Evolutionary conservation across 2,888 invertebrate species (phyloP).

Genomic region (Stegophylla sp.): DNA sequence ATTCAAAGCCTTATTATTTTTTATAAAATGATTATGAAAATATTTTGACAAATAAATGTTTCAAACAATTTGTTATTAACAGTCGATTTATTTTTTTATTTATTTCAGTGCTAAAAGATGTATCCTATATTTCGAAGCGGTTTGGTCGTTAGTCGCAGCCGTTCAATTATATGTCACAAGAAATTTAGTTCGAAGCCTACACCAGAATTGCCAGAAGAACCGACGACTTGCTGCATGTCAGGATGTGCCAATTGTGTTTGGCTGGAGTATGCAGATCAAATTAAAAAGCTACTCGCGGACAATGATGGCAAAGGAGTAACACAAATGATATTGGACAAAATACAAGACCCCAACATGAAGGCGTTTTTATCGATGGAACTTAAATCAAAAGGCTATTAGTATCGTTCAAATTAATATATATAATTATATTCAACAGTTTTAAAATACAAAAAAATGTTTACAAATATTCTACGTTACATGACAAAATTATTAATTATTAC

Average conservation of each 20-base stretch:
- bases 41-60: not conserved
- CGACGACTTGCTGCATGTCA: slow-evolving; percentile 88
- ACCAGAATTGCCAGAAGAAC: slow-evolving; percentile 70
- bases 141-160: not conserved
- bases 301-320: slow-evolving; percentile 74
- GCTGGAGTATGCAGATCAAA: slow-evolving; percentile 78
- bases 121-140: not conserved
- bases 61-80: not conserved
- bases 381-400: slow-evolving; percentile 45
- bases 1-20: not conserved
- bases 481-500: slow-evolving; percentile 18
- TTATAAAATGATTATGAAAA: not conserved
- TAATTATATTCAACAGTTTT: not conserved
- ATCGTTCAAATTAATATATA: slow-evolving; percentile 7
- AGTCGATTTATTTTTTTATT: not conserved
- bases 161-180: not conserved
- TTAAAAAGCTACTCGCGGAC: slow-evolving; percentile 73
- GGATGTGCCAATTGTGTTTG: slow-evolving; percentile 94
- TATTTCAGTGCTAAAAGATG: slow-evolving; percentile 31
- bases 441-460: slow-evolving; percentile 13
- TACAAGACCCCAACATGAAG: slow-evolving; percentile 81
- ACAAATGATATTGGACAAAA: slow-evolving; percentile 75
- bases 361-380: slow-evolving; percentile 84
- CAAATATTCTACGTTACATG: slow-evolving; percentile 26
- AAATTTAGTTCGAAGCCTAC: slow-evolving; percentile 9